Conservation (phyloP, 2,797 vertebrate genomes). For the Betta splendens region DNA sequence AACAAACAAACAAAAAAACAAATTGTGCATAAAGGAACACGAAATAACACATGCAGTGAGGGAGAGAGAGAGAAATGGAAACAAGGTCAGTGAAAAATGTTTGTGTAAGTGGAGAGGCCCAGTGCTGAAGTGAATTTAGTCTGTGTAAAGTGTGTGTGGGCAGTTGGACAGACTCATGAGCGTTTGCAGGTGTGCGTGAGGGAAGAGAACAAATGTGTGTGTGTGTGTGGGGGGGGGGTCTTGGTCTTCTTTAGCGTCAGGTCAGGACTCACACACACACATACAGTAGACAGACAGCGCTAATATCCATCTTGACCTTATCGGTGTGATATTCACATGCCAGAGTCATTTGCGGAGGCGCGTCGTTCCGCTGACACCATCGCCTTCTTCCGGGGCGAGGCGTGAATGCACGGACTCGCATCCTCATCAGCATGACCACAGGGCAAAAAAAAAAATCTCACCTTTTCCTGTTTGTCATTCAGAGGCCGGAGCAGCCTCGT, state of each 20-base stretch:
- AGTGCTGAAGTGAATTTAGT: constrained; percentile 10
- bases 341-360: constrained; percentile 52
- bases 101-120: background rate
- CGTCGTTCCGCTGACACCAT: constrained; percentile 40
- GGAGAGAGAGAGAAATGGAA: constrained; percentile 9
- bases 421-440: constrained; percentile 19
- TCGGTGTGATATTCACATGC: constrained; percentile 53
- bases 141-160: constrained; percentile 3
- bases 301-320: constrained; percentile 71
- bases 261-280: constrained; percentile 28
- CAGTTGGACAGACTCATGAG: constrained; percentile 9
- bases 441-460: constrained; percentile 67
- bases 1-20: background rate
- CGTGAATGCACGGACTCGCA: constrained; percentile 13
- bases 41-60: background rate
- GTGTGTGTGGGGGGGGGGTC: constrained; percentile 9
- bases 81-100: constrained; percentile 4
- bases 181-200: background rate
- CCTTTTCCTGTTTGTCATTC: constrained; percentile 59
- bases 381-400: constrained; percentile 45
- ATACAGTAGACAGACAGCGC: background rate
- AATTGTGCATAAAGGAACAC: background rate
- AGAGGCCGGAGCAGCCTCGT: constrained; percentile 41
- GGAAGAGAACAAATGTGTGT: background rate
- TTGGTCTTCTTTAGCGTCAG: constrained; percentile 38